Percentiles rank a stretch among this genome's conserved stretches.
Conservation (phyloP, 2,797 vertebrate genomes). For the Microcaecilia unicolor region DNA sequence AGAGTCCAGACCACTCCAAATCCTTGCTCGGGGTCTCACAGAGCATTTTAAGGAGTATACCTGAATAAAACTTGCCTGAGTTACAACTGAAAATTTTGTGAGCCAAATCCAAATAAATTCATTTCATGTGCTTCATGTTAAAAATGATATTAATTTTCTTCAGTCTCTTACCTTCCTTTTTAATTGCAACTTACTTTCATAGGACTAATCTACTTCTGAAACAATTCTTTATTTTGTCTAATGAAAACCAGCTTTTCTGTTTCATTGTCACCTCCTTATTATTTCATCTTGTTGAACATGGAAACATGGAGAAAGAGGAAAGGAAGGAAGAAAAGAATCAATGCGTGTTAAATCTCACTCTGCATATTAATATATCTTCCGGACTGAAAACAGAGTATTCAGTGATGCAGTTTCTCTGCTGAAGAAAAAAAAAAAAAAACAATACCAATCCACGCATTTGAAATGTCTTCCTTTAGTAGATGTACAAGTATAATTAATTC, state of each 20-base stretch:
- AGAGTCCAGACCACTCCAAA: no score
- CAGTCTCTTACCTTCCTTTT: neutral
- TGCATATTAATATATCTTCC: neutral
- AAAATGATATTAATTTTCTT: no score
- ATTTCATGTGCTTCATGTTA: no score
- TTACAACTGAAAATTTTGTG: no score
- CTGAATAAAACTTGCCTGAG: no score
- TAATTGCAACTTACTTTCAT: conserved; percentile 2
- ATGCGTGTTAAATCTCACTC: conserved; percentile 7
- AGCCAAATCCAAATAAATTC: no score
- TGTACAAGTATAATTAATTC: conserved; percentile 18
- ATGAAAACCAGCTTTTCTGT: neutral
- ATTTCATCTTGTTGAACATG: conserved; percentile 1
- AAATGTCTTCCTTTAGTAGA: neutral
- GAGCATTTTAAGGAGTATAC: no score
- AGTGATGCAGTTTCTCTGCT: neutral
- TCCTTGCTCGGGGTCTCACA: no score
- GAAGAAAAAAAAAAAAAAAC: conserved; percentile 5
- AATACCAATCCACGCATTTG: no score
- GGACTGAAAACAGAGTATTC: neutral
- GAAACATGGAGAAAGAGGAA: neutral
- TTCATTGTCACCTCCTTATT: conserved; percentile 1
- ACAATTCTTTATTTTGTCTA: conserved; percentile 1
- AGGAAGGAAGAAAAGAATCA: neutral
- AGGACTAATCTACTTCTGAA: conserved; percentile 2